Base-by-base conservation (phyloP, 1,140 invertebrate species). In the Hyles vespertilio region DNA sequence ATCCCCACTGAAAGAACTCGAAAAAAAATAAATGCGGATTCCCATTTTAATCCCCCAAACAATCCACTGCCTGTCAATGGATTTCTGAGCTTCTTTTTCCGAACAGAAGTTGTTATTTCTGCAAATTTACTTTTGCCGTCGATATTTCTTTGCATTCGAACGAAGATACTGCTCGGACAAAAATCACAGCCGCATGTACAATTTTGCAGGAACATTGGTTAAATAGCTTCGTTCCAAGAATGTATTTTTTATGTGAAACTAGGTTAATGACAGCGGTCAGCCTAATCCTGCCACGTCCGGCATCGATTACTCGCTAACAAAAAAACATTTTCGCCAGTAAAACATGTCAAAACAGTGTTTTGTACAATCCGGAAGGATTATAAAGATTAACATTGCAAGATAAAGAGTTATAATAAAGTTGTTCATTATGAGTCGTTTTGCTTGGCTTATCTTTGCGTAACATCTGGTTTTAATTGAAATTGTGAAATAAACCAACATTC, bases 351-450 rank as follows among this genome's bases (percentile, higher is more conserved):
- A 81, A 77, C 67, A 77, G 12, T 51, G 22, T 55, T 69, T 78
- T 83, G 75, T 81, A 62, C 44, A 57, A 59, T 66, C 78, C 78
- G 81, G 81, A 84, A 81, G 79, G 71, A 69, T 68, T 69, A 67
- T 47, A 47, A 11, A 43, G 22, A 32, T 43, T 58, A 48, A 48
- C n/a, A 8, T 45, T 45, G 44, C 1, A n/a, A 22, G 12, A 48
- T n/a, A 48, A 11, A 48, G n/a, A n/a, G 12, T 48, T 48, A 10
- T 48, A 48, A 48, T 48, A 48, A 48, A 48, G 46, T 48, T 48
- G n/a, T 22, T 10, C 46, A 48, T 45, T 45, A 45, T 22, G 5
- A 48, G 12, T n/a, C 46, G n/a, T 48, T 48, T n/a, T 48, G n/a
- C 5, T 48, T n/a, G 46, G 36, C 36, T 40, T 40, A 40, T 40